phyloP scores from a whole-genome alignment of 2,113 vertebrate species.

The Sprattus sprattus region DNA sequence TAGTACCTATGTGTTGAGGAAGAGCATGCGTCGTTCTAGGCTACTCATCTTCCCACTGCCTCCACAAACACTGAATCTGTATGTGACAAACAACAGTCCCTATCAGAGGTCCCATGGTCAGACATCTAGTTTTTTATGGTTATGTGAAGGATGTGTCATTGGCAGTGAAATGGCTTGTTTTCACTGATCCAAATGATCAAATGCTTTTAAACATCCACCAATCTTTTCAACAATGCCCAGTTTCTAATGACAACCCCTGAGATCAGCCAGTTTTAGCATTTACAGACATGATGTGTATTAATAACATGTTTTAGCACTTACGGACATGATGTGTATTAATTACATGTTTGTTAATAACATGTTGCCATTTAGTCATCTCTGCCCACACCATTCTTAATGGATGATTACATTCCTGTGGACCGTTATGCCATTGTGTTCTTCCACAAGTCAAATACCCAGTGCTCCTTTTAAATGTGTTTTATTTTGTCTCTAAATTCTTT shows the following conservation, averaged over 20 bases:
- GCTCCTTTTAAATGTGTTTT: background rate
- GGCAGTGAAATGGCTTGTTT: background rate
- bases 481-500: constrained; percentile 8
- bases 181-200: background rate
- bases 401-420: background rate
- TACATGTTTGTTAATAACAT: background rate
- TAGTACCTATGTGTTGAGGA: background rate
- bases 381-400: background rate
- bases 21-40: background rate
- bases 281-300: no score
- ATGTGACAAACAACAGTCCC: background rate
- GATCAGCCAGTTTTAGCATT: background rate
- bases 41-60: background rate
- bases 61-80: background rate
- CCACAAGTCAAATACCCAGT: background rate
- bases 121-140: background rate
- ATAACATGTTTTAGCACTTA: background rate
- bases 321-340: background rate
- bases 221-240: background rate
- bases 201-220: background rate
- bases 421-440: background rate
- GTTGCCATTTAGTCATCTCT: background rate
- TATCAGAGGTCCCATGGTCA: background rate
- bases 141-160: no score
- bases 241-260: background rate